Percentiles rank a stretch among this genome's conserved stretches.
These are phyloP conservation scores for Dysmachus trigonus DNA, from an alignment of 2,888 invertebrate genomes.

Conservation along the genomic window DNA sequence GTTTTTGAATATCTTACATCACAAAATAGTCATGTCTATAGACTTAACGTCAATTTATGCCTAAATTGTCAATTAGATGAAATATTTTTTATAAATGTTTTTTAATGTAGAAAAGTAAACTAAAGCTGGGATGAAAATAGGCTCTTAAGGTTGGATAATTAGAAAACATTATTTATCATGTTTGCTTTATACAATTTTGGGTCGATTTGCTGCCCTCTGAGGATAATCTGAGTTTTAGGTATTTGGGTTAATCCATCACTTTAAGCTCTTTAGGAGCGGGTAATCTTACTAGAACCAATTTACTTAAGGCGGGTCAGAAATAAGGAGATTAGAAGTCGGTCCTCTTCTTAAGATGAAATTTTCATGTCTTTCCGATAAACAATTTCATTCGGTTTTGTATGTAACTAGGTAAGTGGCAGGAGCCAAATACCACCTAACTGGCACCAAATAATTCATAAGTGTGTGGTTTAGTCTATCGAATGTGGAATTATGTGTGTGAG, in stretches of 20 bases:
- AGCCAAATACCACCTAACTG: background rate
- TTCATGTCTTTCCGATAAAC: background rate
- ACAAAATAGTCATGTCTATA: too few relatives aligned
- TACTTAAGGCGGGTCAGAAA: background rate
- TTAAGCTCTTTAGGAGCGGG: background rate
- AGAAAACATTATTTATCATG: too few relatives aligned
- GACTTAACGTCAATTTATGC: too few relatives aligned
- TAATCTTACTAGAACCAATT: background rate
- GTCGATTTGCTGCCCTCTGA: background rate
- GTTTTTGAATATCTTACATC: too few relatives aligned
- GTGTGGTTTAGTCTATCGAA: too few relatives aligned
- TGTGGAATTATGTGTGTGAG: background rate
- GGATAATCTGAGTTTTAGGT: background rate
- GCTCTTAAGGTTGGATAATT: too few relatives aligned
- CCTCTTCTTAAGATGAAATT: background rate
- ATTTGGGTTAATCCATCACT: background rate
- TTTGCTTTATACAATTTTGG: background rate
- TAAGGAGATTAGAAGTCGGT: background rate
- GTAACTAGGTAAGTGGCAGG: background rate
- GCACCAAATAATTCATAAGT: background rate
- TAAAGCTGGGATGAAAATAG: too few relatives aligned
- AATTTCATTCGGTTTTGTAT: background rate
- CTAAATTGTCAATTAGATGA: too few relatives aligned
- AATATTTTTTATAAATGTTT: too few relatives aligned
- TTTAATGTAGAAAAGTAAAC: too few relatives aligned